phyloP scores from a whole-genome alignment of 2,888 invertebrate species.

The Stenichneumon culpator region DNA sequence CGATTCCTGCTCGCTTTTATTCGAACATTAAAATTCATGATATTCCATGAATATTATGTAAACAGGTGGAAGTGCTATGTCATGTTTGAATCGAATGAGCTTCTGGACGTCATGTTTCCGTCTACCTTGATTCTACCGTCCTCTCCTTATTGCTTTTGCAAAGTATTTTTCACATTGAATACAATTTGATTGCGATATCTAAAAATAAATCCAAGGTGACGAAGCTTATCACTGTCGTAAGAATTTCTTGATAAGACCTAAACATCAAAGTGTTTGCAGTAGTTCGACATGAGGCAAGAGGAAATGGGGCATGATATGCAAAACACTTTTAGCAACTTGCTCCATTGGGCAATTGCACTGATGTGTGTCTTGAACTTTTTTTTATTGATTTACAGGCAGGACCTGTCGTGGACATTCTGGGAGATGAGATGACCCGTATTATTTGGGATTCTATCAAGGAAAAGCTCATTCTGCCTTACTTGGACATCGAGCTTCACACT shows the following conservation, averaged over 20 bases:
- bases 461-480: conserved; percentile 97
- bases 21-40: conserved; percentile 22
- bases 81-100: background rate
- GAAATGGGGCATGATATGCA: background rate
- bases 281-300: background rate
- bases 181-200: background rate
- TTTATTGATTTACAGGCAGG: conserved; percentile 87
- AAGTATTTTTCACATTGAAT: background rate
- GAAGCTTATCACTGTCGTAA: background rate
- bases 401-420: conserved; percentile 96
- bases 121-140: background rate
- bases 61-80: conserved; percentile 35
- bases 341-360: background rate
- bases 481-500: conserved; percentile 97
- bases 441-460: conserved; percentile 99
- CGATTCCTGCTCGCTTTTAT: background rate
- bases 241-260: conserved; percentile 27
- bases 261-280: background rate
- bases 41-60: conserved; percentile 32
- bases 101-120: background rate
- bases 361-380: background rate
- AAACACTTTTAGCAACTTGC: background rate
- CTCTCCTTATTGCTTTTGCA: background rate
- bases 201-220: background rate
- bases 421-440: conserved; percentile 99